These are phyloP conservation scores for Polymixis flavicincta DNA, from an alignment of 2,888 invertebrate genomes.

Conservation along the genomic window DNA sequence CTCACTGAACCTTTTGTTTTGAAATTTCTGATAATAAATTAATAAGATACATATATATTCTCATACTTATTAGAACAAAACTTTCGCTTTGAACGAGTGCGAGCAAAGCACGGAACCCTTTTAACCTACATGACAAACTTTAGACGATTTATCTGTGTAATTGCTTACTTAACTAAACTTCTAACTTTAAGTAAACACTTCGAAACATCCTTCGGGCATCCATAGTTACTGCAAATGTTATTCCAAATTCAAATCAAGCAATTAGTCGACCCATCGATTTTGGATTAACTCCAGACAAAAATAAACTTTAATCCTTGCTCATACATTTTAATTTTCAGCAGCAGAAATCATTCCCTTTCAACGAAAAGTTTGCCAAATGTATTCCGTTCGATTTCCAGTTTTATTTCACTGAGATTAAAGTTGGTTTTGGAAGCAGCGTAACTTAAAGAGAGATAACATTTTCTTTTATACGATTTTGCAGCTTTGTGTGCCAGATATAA, in stretches of 20 bases:
- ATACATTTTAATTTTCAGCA: constrained; percentile 35
- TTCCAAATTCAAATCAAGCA: constrained; percentile 78
- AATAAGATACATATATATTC: too few relatives aligned
- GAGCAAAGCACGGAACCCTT: background rate
- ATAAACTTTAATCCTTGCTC: constrained; percentile 51
- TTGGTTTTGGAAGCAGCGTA: constrained; percentile 23
- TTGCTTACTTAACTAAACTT: constrained; percentile 29
- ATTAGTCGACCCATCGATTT: constrained; percentile 72
- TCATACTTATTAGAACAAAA: background rate
- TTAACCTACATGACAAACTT: background rate
- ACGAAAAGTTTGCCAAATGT: constrained; percentile 20
- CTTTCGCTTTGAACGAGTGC: background rate
- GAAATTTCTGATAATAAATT: background rate
- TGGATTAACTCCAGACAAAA: constrained; percentile 49
- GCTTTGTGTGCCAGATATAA: background rate
- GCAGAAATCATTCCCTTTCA: constrained; percentile 25
- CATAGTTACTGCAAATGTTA: constrained; percentile 52
- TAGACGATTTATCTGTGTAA: constrained; percentile 8
- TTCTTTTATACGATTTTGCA: background rate
- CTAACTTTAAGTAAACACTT: constrained; percentile 37
- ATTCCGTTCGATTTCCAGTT: constrained; percentile 46
- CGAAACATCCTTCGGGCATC: constrained; percentile 42
- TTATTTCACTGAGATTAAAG: constrained; percentile 32
- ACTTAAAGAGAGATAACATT: background rate
- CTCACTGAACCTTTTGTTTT: background rate